phyloP scores from a whole-genome alignment of 2,113 vertebrate genomes.

The Hiodon tergisus region DNA sequence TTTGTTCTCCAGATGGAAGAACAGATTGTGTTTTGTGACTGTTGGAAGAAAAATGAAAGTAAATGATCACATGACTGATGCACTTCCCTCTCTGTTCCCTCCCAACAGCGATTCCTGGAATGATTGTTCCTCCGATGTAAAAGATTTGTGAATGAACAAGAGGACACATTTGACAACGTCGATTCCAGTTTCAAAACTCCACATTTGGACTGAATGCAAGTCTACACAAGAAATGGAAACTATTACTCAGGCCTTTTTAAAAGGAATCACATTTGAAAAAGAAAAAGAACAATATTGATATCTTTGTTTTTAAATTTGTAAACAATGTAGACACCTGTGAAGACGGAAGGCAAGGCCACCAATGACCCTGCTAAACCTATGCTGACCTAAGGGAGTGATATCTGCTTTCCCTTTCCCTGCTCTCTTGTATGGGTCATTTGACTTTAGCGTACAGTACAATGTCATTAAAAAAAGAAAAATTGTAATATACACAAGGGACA shows the following conservation, averaged over 20 bases:
- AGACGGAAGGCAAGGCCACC: constrained; percentile 64
- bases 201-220: constrained; percentile 77
- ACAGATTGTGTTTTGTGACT: constrained; percentile 60
- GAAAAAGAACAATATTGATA: constrained; percentile 47
- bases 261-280: constrained; percentile 71
- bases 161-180: constrained; percentile 66
- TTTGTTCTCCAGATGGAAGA: constrained; percentile 60
- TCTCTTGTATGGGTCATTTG: constrained; percentile 53
- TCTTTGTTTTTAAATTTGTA: constrained; percentile 56
- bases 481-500: constrained; percentile 65
- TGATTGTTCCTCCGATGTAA: constrained; percentile 97
- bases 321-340: constrained; percentile 55
- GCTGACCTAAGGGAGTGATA: constrained; percentile 66
- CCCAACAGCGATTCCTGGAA: constrained; percentile 85
- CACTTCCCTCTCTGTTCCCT: constrained; percentile 44
- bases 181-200: constrained; percentile 69
- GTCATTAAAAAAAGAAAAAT: constrained; percentile 62
- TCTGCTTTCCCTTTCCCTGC: constrained; percentile 45
- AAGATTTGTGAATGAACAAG: constrained; percentile 84
- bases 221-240: constrained; percentile 75
- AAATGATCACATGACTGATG: constrained; percentile 63
- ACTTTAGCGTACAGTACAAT: constrained; percentile 60
- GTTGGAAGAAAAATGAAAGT: constrained; percentile 64
- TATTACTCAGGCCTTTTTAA: constrained; percentile 96
- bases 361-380: constrained; percentile 60